Conservation (phyloP, 2,113 vertebrate species). For the Ptilonorhynchus violaceus region DNA sequence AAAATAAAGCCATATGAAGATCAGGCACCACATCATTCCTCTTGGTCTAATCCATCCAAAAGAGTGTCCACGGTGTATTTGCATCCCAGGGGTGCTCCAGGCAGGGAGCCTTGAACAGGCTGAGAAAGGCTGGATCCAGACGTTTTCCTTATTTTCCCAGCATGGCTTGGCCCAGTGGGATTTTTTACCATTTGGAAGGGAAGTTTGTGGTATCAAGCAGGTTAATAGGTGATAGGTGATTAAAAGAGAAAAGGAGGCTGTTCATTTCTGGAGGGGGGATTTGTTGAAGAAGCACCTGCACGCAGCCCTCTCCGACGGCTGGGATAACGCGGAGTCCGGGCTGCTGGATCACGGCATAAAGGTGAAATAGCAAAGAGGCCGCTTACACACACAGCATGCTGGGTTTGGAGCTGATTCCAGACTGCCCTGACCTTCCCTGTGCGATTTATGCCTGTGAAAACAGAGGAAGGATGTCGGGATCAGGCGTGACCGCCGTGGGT, state of each 20-base stretch:
- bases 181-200: neutral
- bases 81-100: neutral
- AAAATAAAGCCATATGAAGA: neutral
- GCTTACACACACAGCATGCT: neutral
- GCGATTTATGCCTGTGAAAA: neutral
- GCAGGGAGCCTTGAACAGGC: neutral
- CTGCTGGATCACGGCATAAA: neutral
- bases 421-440: neutral
- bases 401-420: neutral
- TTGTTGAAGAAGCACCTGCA: neutral
- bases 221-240: neutral
- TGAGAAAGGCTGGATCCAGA: neutral
- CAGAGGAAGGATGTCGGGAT: neutral
- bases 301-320: neutral
- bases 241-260: neutral
- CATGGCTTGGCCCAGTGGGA: neutral
- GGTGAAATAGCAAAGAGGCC: neutral
- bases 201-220: neutral
- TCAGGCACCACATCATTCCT: neutral
- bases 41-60: neutral
- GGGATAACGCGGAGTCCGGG: rapidly evolving
- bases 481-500: neutral
- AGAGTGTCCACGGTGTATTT: rapidly evolving
- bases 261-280: neutral
- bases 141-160: neutral